phyloP scores from a whole-genome alignment of 1,140 invertebrate species.

The Platyscapa corneri region DNA sequence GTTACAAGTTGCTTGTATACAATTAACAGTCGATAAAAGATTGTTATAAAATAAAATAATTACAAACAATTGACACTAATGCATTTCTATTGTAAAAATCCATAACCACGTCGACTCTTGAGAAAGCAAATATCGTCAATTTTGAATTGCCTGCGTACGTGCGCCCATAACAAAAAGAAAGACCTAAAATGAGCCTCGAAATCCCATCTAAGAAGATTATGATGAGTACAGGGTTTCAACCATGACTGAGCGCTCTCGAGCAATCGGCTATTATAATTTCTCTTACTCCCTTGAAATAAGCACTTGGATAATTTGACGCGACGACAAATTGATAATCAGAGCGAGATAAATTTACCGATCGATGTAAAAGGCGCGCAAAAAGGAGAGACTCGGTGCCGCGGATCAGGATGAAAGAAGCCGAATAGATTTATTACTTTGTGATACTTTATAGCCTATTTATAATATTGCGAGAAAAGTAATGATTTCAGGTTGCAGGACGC shows the following conservation, averaged over 20 bases:
- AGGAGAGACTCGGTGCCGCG: too few relatives aligned
- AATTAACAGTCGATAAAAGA: background rate
- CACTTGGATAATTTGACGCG: constrained; percentile 45
- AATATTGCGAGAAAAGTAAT: constrained; percentile 32
- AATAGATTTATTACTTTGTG: constrained; percentile 34
- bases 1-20: background rate
- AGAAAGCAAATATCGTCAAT: constrained; percentile 8
- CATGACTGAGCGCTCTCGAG: constrained; percentile 30
- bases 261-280: constrained; percentile 13
- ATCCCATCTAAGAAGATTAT: constrained; percentile 48
- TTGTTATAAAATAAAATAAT: background rate
- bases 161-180: background rate
- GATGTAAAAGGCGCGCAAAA: background rate
- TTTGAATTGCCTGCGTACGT: background rate
- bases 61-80: background rate
- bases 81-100: constrained; percentile 11
- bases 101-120: background rate
- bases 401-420: background rate
- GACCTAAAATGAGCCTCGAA: constrained; percentile 30
- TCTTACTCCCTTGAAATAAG: constrained; percentile 32
- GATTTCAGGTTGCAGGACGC: constrained; percentile 27
- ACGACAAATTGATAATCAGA: constrained; percentile 52
- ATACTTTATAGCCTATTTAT: constrained; percentile 33
- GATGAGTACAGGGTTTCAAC: constrained; percentile 39
- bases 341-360: constrained; percentile 43